These are phyloP conservation scores for Chaenodraco wilsoni DNA, from an alignment of 2,797 vertebrate species.

Conservation along the genomic window DNA sequence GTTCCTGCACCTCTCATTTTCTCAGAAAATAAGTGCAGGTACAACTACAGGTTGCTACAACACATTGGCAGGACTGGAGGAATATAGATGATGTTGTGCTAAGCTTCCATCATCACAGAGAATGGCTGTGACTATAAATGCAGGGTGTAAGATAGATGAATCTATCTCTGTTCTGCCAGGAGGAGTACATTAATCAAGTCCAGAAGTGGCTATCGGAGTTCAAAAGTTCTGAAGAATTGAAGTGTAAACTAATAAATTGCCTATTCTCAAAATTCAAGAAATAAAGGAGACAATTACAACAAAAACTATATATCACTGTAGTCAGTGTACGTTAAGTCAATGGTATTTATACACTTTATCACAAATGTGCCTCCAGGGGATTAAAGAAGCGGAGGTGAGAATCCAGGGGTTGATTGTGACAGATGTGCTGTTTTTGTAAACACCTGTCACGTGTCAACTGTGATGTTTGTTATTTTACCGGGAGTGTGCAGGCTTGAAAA, in stretches of 20 bases:
- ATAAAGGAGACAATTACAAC: neutral
- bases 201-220: slow-evolving; percentile 56
- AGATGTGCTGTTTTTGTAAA: slow-evolving; percentile 32
- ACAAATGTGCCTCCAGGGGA: neutral
- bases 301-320: slow-evolving; percentile 4
- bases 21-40: slow-evolving; percentile 76
- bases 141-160: slow-evolving; percentile 65
- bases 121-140: slow-evolving; percentile 68
- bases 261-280: slow-evolving; percentile 25
- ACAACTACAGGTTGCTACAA: slow-evolving; percentile 73
- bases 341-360: slow-evolving; percentile 1
- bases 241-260: slow-evolving; percentile 6
- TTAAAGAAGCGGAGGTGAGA: slow-evolving; percentile 3
- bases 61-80: slow-evolving; percentile 66
- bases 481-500: neutral
- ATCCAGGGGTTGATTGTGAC: neutral
- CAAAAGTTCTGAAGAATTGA: slow-evolving; percentile 25
- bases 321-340: neutral
- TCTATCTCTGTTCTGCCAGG: slow-evolving; percentile 55
- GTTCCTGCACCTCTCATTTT: slow-evolving; percentile 76
- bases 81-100: slow-evolving; percentile 78
- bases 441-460: slow-evolving; percentile 22
- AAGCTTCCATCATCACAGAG: slow-evolving; percentile 72
- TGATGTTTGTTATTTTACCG: slow-evolving; percentile 16
- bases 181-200: slow-evolving; percentile 72